Evolutionary conservation across 2,113 vertebrate genomes (phyloP).

Genomic region (Lepisosteus osseus): DNA sequence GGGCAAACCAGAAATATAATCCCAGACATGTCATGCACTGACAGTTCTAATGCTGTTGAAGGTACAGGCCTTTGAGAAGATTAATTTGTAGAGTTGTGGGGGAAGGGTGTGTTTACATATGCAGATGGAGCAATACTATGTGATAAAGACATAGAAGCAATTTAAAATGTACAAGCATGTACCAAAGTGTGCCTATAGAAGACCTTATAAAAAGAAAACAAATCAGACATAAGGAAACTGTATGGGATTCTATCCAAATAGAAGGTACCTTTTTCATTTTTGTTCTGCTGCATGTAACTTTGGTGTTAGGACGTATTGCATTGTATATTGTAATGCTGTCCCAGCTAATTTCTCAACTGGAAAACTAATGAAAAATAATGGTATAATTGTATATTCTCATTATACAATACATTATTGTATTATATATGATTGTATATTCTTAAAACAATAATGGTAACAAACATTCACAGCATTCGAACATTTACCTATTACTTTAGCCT

Average conservation of each 20-base stretch:
- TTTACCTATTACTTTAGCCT: too few species aligned
- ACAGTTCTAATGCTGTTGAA: neutral
- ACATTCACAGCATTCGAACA: too few species aligned
- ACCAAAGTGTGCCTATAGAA: neutral
- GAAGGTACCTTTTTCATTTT: neutral
- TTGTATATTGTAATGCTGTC: neutral
- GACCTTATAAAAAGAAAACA: neutral
- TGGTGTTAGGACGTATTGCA: neutral
- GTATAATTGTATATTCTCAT: neutral
- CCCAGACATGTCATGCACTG: neutral
- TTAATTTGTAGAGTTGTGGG: neutral
- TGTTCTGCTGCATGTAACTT: neutral
- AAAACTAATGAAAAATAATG: neutral
- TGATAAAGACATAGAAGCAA: neutral
- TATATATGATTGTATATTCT: neutral
- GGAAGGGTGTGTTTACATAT: neutral
- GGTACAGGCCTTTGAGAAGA: neutral
- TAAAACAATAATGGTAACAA: too few species aligned
- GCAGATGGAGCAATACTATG: neutral
- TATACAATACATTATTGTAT: neutral
- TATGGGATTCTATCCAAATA: constrained; percentile 8
- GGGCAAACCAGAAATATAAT: neutral
- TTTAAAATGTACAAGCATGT: neutral
- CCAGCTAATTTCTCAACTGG: neutral
- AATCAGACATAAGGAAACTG: neutral